These are phyloP conservation scores for Sabellastarte sp. DNA, from an alignment of 2,888 invertebrate genomes.

Conservation along the genomic window DNA sequence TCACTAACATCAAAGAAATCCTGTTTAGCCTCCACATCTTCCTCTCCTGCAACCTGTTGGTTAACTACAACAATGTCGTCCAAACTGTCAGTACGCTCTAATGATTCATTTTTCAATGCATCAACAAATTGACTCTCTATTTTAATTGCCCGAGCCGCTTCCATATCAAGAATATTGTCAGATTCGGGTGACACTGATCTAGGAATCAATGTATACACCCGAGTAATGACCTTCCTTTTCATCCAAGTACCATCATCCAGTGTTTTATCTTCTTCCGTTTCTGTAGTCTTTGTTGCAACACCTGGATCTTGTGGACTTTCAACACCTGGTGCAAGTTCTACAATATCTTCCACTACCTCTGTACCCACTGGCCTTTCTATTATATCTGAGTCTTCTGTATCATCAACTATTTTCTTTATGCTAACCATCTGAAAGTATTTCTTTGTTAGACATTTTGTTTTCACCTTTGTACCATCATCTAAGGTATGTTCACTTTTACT, in stretches of 20 bases:
- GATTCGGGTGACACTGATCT: too few species aligned
- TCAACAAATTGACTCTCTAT: too few species aligned
- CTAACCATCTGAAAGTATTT: neutral
- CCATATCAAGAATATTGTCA: too few species aligned
- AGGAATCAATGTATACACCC: too few species aligned
- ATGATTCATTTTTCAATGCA: too few species aligned
- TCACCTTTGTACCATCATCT: neutral
- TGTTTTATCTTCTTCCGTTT: constrained; percentile 33
- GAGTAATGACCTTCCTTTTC: neutral
- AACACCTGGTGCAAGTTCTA: constrained; percentile 13
- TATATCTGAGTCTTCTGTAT: neutral
- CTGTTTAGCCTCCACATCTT: too few species aligned
- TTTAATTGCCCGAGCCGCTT: too few species aligned
- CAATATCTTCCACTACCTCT: constrained; percentile 15
- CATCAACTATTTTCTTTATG: neutral
- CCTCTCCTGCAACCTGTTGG: too few species aligned
- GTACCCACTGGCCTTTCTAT: constrained; percentile 10
- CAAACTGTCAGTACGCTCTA: too few species aligned
- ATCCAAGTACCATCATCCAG: constrained; percentile 48
- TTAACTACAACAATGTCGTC: too few species aligned
- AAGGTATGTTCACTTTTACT: neutral
- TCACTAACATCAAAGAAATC: too few species aligned
- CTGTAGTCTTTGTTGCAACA: constrained; percentile 14
- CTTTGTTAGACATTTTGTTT: neutral
- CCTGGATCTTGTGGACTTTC: constrained; percentile 6